Conservation (phyloP, 1,140 invertebrate species). For the Medauroidea extradentata region DNA sequence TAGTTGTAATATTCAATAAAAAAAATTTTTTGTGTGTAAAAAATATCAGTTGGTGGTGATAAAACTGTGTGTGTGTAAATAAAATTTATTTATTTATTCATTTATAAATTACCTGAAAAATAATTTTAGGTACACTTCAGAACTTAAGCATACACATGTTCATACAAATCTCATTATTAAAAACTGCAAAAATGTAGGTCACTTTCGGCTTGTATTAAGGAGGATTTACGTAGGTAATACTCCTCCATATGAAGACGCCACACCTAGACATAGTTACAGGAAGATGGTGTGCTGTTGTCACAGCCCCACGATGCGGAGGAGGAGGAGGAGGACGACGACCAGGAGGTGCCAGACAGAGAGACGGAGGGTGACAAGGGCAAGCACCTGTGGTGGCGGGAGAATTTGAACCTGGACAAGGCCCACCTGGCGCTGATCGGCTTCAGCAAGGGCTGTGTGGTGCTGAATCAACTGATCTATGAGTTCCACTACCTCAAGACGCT, state of each 20-base stretch:
- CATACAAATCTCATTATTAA: too few relatives aligned
- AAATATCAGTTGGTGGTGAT: not conserved
- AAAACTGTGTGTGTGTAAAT: not conserved
- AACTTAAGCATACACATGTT: too few relatives aligned
- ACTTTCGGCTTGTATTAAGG: too few relatives aligned
- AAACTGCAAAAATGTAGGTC: too few relatives aligned
- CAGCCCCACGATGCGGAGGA: not conserved
- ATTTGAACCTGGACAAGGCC: slow-evolving; percentile 42
- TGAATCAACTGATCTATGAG: slow-evolving; percentile 86
- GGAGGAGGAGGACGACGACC: slow-evolving; percentile 13
- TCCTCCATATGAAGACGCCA: too few relatives aligned
- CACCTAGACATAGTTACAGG: too few relatives aligned
- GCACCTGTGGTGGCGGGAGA: slow-evolving; percentile 43
- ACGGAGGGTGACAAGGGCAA: slow-evolving; percentile 4
- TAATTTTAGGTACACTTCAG: too few relatives aligned
- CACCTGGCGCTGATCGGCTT: slow-evolving; percentile 70
- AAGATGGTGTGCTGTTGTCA: not conserved
- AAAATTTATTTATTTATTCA: not conserved
- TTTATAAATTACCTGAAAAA: too few relatives aligned
- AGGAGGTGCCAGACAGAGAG: not conserved
- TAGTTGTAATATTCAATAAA: too few relatives aligned
- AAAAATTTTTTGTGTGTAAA: too few relatives aligned
- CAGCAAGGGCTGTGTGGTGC: slow-evolving; percentile 87
- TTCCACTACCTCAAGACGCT: slow-evolving; percentile 66
- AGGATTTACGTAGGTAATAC: too few relatives aligned